Conservation (phyloP, 2,888 invertebrate genomes). For the Tridacna gigas region DNA sequence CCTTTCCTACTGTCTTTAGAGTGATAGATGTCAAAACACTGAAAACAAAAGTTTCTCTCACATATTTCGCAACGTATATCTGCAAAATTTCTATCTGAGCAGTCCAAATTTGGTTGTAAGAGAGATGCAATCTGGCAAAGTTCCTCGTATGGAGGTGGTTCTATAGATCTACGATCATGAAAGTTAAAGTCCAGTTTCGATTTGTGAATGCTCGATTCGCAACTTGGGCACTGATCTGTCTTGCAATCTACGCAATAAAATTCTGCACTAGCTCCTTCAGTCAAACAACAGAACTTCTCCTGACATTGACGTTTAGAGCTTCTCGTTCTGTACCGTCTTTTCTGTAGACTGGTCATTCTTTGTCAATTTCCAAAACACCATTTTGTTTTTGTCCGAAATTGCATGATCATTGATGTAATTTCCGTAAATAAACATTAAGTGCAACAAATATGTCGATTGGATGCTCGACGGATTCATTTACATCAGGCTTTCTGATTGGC, state of each 20-base stretch:
- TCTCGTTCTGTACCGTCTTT: constrained; percentile 72
- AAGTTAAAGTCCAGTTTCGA: constrained; percentile 77
- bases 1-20: constrained; percentile 63
- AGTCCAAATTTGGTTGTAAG: constrained; percentile 62
- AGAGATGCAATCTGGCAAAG: constrained; percentile 78
- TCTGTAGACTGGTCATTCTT: constrained; percentile 71
- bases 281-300: constrained; percentile 81
- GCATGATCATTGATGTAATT: constrained; percentile 55
- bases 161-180: constrained; percentile 80
- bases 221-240: constrained; percentile 82
- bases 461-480: background rate
- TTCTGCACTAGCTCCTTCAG: constrained; percentile 78
- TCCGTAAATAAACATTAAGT: constrained; percentile 63
- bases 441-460: constrained; percentile 19
- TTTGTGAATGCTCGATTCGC: constrained; percentile 82
- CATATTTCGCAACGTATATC: constrained; percentile 84
- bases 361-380: constrained; percentile 31
- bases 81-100: constrained; percentile 82
- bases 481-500: constrained; percentile 34
- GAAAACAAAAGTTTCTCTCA: constrained; percentile 79
- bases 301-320: constrained; percentile 79
- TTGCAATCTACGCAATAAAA: constrained; percentile 83
- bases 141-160: constrained; percentile 73
- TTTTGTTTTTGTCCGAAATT: constrained; percentile 39
- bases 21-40: constrained; percentile 81